A percentile compares a stretch with the other conserved stretches of the same genome.
Evolutionary conservation across 2,888 invertebrate genomes (phyloP).

Genomic region (Pollenia labialis): DNA sequence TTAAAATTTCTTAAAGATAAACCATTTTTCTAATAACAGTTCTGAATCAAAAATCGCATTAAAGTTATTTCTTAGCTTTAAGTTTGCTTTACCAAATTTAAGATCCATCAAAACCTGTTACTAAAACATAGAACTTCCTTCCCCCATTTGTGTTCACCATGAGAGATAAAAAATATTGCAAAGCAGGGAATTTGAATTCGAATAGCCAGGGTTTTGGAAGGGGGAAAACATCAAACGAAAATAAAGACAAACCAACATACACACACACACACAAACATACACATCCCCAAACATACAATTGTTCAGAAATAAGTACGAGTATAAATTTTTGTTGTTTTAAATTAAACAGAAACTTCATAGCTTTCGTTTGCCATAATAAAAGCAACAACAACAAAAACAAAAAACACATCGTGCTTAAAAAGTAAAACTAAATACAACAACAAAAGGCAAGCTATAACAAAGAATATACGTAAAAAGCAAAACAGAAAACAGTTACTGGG

Average conservation of each 20-base stretch:
- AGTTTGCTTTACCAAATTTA: constrained; percentile 7
- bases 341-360: constrained; percentile 79
- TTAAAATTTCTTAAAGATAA: too few species aligned
- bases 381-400: constrained; percentile 70
- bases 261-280: constrained; percentile 22
- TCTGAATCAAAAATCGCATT: too few species aligned
- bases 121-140: constrained; percentile 36
- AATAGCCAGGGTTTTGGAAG: constrained; percentile 30
- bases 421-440: constrained; percentile 69
- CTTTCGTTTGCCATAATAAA: constrained; percentile 82
- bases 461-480: constrained; percentile 67
- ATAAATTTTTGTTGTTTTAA: constrained; percentile 56
- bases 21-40: too few species aligned
- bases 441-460: constrained; percentile 48
- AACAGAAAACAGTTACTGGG: constrained; percentile 73
- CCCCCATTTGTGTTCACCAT: constrained; percentile 29
- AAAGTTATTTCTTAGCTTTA: too few species aligned
- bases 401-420: constrained; percentile 63
- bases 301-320: constrained; percentile 45
- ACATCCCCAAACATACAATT: constrained; percentile 11
- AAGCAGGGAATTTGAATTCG: constrained; percentile 38
- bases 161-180: constrained; percentile 28
- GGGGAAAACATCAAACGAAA: constrained; percentile 60
- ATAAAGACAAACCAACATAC: constrained; percentile 54
- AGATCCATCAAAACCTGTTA: constrained; percentile 47